A percentile compares a stretch with the other conserved stretches of the same genome.
Conservation (phyloP, 2,113 vertebrate species). For the Laticauda laticaudata region DNA sequence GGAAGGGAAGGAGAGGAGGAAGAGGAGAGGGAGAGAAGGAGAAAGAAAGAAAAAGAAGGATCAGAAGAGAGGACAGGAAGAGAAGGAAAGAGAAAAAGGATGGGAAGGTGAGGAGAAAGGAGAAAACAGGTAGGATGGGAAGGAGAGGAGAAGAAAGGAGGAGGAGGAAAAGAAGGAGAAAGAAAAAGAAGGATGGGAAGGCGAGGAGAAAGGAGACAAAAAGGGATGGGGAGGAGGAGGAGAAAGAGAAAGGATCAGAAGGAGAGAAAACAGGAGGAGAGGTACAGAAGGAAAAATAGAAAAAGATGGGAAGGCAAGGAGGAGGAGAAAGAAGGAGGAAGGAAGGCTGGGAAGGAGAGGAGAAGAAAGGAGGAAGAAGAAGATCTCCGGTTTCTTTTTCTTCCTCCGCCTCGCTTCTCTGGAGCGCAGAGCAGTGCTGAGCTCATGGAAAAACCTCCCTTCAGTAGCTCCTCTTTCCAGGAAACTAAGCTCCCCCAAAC, state of each 20-base stretch:
- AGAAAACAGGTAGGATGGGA: neutral
- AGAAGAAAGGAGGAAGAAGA: neutral
- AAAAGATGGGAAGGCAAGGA: neutral
- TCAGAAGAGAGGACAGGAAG: neutral
- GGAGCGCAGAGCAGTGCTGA: constrained; percentile 40
- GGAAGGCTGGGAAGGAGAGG: too few species aligned
- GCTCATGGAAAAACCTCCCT: constrained; percentile 30
- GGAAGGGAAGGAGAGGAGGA: neutral
- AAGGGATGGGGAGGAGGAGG: neutral
- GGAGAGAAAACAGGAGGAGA: neutral
- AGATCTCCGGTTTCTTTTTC: neutral
- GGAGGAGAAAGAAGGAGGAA: too few species aligned
- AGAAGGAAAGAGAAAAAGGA: too few species aligned
- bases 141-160: neutral
- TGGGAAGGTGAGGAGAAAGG: too few species aligned
- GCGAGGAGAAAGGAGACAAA: neutral
- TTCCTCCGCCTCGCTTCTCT: neutral
- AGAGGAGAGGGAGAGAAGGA: too few species aligned
- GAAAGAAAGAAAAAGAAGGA: too few species aligned
- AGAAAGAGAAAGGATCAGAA: too few species aligned
- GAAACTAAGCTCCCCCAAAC: constrained; percentile 43
- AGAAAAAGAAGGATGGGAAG: neutral
- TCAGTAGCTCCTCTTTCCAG: constrained; percentile 34
- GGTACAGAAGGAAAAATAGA: too few species aligned
- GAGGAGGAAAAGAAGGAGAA: neutral